Evolutionary conservation across 1,140 invertebrate genomes (phyloP).

Genomic region (Temnothorax curvispinosus): DNA sequence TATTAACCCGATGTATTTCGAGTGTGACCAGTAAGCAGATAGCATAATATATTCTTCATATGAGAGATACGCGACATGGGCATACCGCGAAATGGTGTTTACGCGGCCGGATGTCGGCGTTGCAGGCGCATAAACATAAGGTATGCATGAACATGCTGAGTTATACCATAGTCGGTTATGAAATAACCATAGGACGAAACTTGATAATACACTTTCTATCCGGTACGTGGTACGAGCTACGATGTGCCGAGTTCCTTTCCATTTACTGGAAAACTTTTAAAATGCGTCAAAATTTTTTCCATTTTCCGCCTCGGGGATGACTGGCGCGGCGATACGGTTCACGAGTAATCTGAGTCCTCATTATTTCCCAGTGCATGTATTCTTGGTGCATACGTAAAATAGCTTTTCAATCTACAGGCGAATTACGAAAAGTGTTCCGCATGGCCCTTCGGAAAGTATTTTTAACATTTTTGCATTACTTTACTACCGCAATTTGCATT

Average conservation of each 20-base stretch:
- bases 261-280: constrained; percentile 68
- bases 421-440: not conserved
- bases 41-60: constrained; percentile 64
- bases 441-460: not conserved
- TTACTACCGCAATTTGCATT: not conserved
- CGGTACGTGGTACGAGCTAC: not conserved
- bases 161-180: constrained; percentile 67
- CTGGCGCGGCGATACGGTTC: constrained; percentile 5
- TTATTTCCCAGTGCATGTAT: not conserved
- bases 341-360: not conserved
- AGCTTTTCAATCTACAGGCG: not conserved
- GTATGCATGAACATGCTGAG: constrained; percentile 71
- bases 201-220: constrained; percentile 71
- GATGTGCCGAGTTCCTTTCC: constrained; percentile 38
- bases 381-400: not conserved
- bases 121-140: constrained; percentile 49
- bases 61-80: constrained; percentile 30
- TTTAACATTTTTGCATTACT: not conserved
- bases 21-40: constrained; percentile 25
- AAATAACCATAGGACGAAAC: constrained; percentile 74
- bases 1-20: not conserved
- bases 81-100: constrained; percentile 53
- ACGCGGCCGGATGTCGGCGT: constrained; percentile 50
- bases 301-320: not conserved
- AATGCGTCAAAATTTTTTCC: constrained; percentile 62